phyloP scores from a whole-genome alignment of 1,140 invertebrate genomes.

The Sinella curviseta region DNA sequence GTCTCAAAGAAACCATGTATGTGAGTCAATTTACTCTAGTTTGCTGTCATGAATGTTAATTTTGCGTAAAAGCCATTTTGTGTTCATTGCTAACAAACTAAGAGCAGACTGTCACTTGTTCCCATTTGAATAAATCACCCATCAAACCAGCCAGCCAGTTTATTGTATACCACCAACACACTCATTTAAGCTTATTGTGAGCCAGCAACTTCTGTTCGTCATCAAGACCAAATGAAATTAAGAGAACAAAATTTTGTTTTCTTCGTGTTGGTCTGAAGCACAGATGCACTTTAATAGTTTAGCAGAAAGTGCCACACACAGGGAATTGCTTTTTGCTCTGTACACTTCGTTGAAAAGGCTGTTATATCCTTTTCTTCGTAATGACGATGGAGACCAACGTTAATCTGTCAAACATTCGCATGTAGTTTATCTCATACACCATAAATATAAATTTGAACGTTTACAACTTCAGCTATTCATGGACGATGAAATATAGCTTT shows the following conservation, averaged over 20 bases:
- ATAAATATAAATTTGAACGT: not conserved
- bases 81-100: conserved; percentile 4
- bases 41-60: not conserved
- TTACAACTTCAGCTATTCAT: not conserved
- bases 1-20: too few relatives aligned
- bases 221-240: conserved; percentile 16
- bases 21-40: not conserved
- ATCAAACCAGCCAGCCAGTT: not conserved
- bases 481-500: not conserved
- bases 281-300: not conserved
- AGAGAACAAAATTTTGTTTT: not conserved
- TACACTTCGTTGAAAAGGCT: too few relatives aligned
- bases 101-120: conserved; percentile 14
- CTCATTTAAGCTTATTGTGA: not conserved
- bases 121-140: conserved; percentile 19
- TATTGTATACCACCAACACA: not conserved
- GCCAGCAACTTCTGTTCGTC: not conserved
- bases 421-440: too few relatives aligned
- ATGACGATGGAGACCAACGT: not conserved
- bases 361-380: too few relatives aligned
- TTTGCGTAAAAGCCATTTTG: conserved; percentile 11
- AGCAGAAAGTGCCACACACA: not conserved
- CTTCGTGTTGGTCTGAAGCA: not conserved
- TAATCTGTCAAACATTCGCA: not conserved
- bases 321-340: too few relatives aligned